Base-by-base conservation (phyloP, 1,140 invertebrate species). In the Hylaeus volcanicus region DNA sequence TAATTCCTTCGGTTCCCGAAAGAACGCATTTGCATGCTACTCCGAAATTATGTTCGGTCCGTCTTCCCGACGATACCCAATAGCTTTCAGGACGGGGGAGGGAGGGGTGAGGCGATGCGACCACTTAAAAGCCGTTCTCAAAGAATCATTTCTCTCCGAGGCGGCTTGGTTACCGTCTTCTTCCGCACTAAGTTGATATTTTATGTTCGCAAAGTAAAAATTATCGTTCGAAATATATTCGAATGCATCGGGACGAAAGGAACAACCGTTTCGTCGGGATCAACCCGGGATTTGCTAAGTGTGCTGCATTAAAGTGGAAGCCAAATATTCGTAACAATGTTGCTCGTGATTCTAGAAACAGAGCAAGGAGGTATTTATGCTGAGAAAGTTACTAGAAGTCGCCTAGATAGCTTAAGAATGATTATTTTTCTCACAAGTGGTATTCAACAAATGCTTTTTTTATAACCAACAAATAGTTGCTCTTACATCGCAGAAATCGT, bases 281-380 rank as follows among this genome's bases (percentile, higher is more conserved):
- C 74, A 43, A 48, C 55, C 65, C 37, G 63, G 73, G 78, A 48
- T 69, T 51, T 75, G 71, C 72, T 71, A 71, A 60, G 55, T 60
- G 61, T 12, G 55, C 45, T 77, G 60, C 39, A 72, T 39, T 53
- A 53, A 61, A 14, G 61, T 53, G 41, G 8, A 41, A 60, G 60
- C 56, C 73, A 83, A 89, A 90, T 90, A 79, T 84, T 86, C 86
- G 78, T 45, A 88, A 89, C 88, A 86, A 90, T 88, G 83, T 90
- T 88, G 83, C 73, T 75, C 72, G 81, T 74, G 75, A 48, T 48
- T 26, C 26, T 26, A 26, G 26, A 26, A 26, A 26, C 26, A 26
- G 26, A 26, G 26, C 26, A 26, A 26, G 26, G 26, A 26, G 26
- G 26, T 26, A 26, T 26, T 26, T 26, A 26, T 26, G 26, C 26